Evolutionary conservation across 2,888 invertebrate genomes (phyloP), one percentile per base, ranked within the genome.

Genomic region (Cryptus viduatorius): DNA sequence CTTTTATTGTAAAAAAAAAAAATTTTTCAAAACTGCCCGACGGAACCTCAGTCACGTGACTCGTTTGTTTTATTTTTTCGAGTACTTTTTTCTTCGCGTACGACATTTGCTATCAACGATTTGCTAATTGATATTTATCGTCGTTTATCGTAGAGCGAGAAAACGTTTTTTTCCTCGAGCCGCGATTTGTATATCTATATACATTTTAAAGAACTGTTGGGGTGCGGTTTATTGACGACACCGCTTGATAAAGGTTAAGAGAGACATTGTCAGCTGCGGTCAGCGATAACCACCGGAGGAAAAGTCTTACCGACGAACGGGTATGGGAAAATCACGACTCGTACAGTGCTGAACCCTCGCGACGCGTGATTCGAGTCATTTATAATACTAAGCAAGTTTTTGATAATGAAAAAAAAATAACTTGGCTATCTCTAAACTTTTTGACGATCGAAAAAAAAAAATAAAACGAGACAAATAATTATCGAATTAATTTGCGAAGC

Each of bases 291-390:
- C 56, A 10, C 56, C 19, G 12, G 19, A 19, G 67, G 7, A 50
- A 65, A 14, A 42, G 37, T 44, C 24, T 67, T 77, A 68, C 67
- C 67, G 46, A 67, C 67, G 46, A 65, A 67, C 19, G 42, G 12
- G 44, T 44, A 72, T 46, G 16, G n/a, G 14, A 31, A 37, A 19
- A 16, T 64, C 48, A 19, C 48, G 37, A 24, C 37, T 75, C 42
- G 75, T 37, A 64, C 4, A 19, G 75, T 75, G 75, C 64, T 48
- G 75, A 75, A 29, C 75, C 50, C 75, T 75, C 31, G 14, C 75
- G 75, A 64, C 48, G 64, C 16, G 1, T 5, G 31, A 75, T 75
- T 48, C 61, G 64, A 75, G 31, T 48, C 7, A 31, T 61, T n/a
- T 12, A 24, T 31, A n/a, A 61, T 24, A 37, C 7, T 14, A 48